Evolutionary conservation across 2,888 invertebrate species (phyloP), one percentile per base, ranked within the genome.

Genomic region (Amblyjoppa proteus): DNA sequence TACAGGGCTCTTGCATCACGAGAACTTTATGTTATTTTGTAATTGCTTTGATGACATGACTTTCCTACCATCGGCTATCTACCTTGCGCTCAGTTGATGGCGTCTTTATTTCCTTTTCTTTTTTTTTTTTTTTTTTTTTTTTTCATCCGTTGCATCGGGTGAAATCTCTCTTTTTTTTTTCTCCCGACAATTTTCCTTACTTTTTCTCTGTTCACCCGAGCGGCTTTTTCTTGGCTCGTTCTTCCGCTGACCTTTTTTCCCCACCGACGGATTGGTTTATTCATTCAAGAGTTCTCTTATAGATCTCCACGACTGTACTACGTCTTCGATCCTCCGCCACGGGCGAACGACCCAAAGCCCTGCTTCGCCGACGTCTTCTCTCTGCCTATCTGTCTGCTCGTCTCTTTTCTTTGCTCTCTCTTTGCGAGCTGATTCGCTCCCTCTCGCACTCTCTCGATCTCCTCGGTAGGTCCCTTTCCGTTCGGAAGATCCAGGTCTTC

Each of bases 1-100:
- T 53, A n/a, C 53, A 20, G 6, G 20, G 20, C 58, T 13, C 28
- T 58, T 28, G 11, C 13, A 13, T 1, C 11, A 20, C 58, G 49
- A 66, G 38, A 76, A 66, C 16, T 66, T 51, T 11, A 49, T 51
- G 20, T 77, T 89, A 88, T 87, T 86, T 81, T 84, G 88, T 92
- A 91, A 92, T 92, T 91, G 91, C 91, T 90, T 91, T 91, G 92
- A 92, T 90, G 91, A 90, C 90, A 88, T 87, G 81, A 84, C 87
- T 86, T 87, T 88, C 81, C 76, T 87, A 70, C 75, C 79, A 64
- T 20, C 68, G 76, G 25, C 66, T 51, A 56, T 53, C 53, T 58
- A 20, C 68, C 69, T 69, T 79, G 20, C 31, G 58, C 51, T 61
- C 25, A 11, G 20, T 25, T 34, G 34, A 13, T 31, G n/a, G 49